phyloP scores from a whole-genome alignment of 2,113 vertebrate species.

The Elanoides forficatus region DNA sequence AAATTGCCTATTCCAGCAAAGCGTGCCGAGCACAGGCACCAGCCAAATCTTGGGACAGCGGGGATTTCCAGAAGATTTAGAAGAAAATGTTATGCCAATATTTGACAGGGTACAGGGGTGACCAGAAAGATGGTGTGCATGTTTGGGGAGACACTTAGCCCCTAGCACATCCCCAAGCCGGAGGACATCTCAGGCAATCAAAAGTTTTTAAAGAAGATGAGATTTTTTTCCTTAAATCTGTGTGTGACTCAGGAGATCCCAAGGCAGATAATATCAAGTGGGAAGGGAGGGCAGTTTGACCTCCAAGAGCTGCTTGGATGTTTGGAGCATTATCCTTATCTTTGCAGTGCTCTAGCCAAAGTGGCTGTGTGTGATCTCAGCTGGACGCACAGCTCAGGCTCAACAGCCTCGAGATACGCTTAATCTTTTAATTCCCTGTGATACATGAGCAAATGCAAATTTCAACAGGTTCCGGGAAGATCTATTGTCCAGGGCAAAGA shows the following conservation, averaged over 20 bases:
- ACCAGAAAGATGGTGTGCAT: not conserved
- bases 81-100: not conserved
- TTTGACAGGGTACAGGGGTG: not conserved
- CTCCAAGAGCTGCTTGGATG: slow-evolving; percentile 34
- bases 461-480: not conserved
- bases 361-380: not conserved
- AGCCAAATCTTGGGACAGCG: not conserved
- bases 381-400: not conserved
- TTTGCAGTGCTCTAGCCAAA: not conserved
- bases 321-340: slow-evolving; percentile 37
- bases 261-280: slow-evolving; percentile 44
- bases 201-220: not conserved
- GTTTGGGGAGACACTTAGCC: not conserved
- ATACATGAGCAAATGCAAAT: not conserved
- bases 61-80: slow-evolving; percentile 54
- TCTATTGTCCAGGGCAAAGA: not conserved
- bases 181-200: not conserved
- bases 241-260: not conserved
- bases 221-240: not conserved
- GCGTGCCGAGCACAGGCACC: not conserved
- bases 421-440: not conserved
- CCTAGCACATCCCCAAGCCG: not conserved
- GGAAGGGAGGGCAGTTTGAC: slow-evolving; percentile 25
- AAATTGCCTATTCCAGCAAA: not conserved
- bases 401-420: not conserved